Percentiles rank a stretch among this genome's conserved stretches.
phyloP scores from a whole-genome alignment of 1,140 invertebrate genomes.

The Drosophila parvula region DNA sequence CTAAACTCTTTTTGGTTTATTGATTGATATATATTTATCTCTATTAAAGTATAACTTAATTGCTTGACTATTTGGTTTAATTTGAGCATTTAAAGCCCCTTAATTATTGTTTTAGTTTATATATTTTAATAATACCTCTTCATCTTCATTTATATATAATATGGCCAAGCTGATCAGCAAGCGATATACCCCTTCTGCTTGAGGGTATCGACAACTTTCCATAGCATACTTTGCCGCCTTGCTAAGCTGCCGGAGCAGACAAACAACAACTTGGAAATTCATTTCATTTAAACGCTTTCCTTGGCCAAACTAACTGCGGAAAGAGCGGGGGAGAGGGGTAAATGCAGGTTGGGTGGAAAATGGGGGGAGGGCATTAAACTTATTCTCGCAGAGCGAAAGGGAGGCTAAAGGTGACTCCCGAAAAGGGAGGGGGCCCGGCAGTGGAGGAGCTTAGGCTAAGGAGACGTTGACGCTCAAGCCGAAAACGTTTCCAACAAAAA shows the following conservation, averaged over 20 bases:
- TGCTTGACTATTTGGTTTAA: too few relatives aligned
- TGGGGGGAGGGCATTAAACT: conserved; percentile 25
- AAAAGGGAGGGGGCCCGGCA: not conserved
- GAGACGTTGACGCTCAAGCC: conserved; percentile 60
- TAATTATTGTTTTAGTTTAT: too few relatives aligned
- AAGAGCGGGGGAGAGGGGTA: conserved; percentile 6
- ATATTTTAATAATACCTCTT: too few relatives aligned
- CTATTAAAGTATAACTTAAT: too few relatives aligned
- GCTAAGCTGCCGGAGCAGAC: conserved; percentile 32
- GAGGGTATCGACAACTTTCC: conserved; percentile 35
- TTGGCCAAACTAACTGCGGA: conserved; percentile 29
- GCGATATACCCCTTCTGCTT: not conserved
- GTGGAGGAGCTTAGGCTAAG: conserved; percentile 25
- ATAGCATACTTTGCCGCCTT: conserved; percentile 60
- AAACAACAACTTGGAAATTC: conserved; percentile 66
- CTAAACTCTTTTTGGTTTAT: too few relatives aligned
- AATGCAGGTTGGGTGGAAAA: conserved; percentile 42
- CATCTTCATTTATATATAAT: not conserved
- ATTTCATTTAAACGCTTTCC: conserved; percentile 73
- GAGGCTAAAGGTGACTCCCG: conserved; percentile 9
- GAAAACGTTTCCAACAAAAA: conserved; percentile 58
- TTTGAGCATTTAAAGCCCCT: too few relatives aligned
- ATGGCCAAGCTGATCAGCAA: not conserved
- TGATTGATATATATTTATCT: too few relatives aligned
- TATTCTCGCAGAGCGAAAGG: conserved; percentile 10